These are phyloP conservation scores for Tangara arthus DNA, from an alignment of 2,797 vertebrate genomes.

Conservation along the genomic window DNA sequence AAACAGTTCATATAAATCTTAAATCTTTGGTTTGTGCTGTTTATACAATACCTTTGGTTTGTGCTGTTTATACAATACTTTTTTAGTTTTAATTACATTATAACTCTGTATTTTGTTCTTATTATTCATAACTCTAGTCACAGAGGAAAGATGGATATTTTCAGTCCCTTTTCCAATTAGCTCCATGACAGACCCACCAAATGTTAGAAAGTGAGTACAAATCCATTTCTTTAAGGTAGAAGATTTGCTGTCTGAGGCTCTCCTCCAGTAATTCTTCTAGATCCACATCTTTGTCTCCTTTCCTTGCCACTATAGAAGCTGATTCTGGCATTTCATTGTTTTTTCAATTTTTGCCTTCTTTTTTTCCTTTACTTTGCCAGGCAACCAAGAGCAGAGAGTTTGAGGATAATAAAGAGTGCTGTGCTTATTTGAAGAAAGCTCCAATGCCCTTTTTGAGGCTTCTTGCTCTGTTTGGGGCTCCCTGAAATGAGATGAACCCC, in stretches of 20 bases:
- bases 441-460: background rate
- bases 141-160: background rate
- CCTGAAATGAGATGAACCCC: background rate
- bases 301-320: background rate
- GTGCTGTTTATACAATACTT: background rate
- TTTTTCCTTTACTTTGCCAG: background rate
- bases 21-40: background rate
- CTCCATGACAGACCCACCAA: background rate
- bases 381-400: background rate
- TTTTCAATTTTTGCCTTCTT: rapidly evolving
- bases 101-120: background rate
- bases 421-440: background rate
- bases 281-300: background rate
- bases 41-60: background rate
- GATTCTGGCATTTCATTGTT: background rate
- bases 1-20: background rate
- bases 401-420: background rate
- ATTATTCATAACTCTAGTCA: background rate
- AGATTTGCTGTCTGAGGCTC: background rate
- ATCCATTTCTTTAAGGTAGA: background rate
- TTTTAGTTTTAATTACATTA: background rate
- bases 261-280: background rate
- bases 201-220: background rate
- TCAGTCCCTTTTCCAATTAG: background rate
- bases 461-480: background rate